Base-by-base conservation (phyloP, 2,113 vertebrate genomes). In the Globicephala melas region DNA sequence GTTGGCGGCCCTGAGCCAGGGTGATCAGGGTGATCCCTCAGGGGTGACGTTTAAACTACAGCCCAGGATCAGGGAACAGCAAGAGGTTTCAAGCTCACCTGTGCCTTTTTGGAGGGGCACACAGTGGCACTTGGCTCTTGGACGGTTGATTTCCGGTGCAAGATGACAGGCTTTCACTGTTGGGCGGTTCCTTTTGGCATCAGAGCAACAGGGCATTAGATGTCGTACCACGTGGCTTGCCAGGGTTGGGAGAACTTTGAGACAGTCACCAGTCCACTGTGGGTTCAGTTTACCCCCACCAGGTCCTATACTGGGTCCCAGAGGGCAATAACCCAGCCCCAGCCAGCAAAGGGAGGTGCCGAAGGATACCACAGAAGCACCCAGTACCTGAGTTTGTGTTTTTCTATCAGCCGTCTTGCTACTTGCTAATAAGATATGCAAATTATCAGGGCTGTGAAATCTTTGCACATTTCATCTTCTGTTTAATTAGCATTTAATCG, bases 401-500 rank as follows among this genome's bases (percentile, higher is more conserved):
- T 62, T 82, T 58, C 44, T 53, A 1, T 38, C 92, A 97, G 76
- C 53, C 47, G 47, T 84, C 85, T 77, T 95, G 28, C 86, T 85
- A 65, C 95, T 94, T 93, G 73, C 53, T 98, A 82, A 13, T 38
- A 96, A 97, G 95, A 93, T 95, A 92, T 76, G n/a, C 38, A 76
- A 96, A 89, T 97, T 91, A 96, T 63, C 73, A 91, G 94, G 89
- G 50, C 83, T 96, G 0, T 94, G 97, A 86, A 94, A 93, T 96
- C 97, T 98, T 97, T 83, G 63, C 80, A 14, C 96, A 82, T 95
- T 96, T 68, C 80, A 97, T 98, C 97, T 98, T 89, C 20, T 96
- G 88, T 97, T 98, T 98, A 96, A 98, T 98, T 98, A 98, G 96
- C 86, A 55, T 97, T 97, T 98, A 97, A 95, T 97, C 63, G 96